Base-by-base conservation (phyloP, 2,888 invertebrate species). In the Tipula lateralis region DNA sequence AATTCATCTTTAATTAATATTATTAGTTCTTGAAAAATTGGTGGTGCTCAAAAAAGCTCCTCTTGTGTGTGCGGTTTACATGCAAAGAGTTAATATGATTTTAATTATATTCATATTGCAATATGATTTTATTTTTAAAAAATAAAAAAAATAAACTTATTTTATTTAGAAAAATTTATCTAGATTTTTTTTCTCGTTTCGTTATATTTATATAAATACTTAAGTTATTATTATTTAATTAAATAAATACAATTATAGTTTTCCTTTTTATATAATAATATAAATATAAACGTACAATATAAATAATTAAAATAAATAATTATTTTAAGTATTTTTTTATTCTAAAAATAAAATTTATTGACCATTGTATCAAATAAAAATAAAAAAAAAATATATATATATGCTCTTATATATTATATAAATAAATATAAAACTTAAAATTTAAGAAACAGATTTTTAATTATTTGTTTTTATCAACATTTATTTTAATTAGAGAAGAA, bases 241-340 rank as follows among this genome's bases (percentile, higher is more conserved):
- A 66, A 66, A 66, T 66, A 66, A 66, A 24, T 66, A 66, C 6
- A 66, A 24, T 66, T 66, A 66, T 24, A 66, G 0, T 66, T 24
- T 50, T 50, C 16, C 16, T 50, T 50, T 66, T 66, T 24, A 24
- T 66, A 3, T 50, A 16, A 66, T 12, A 66, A 24, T 24, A 9
- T 66, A 24, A 66, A 66, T n/a, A 24, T 66, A 66, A 66, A 66
- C 66, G 66, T 66, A 66, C 66, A 66, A 66, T 66, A 66, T 66
- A 66, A 66, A 66, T n/a, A n/a, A n/a, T n/a, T n/a, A n/a, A n/a
- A n/a, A n/a, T n/a, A n/a, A n/a, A n/a, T 66, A 66, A 24, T 24
- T 66, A 66, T 66, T 66, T 66, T 66, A 66, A 66, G 66, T 66
- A 66, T 66, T 66, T 66, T 44, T 66, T 24, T 66, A 66, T 66